These are phyloP conservation scores for Echinarachnius parma DNA, from an alignment of 53 echinoderm and acorn worm species.

Conservation along the genomic window DNA sequence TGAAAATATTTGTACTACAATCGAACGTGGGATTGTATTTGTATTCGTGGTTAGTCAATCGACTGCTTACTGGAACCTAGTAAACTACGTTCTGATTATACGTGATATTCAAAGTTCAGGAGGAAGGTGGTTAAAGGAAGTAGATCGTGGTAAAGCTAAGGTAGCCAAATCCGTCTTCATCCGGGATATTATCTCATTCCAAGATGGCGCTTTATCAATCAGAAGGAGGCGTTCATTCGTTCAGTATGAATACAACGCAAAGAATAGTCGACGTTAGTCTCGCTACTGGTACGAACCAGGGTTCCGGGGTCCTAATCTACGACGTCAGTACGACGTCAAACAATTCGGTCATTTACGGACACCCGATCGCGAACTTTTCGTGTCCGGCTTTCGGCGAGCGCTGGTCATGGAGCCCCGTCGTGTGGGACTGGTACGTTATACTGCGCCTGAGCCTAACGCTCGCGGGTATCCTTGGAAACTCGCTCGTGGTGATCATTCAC, in stretches of 20 bases:
- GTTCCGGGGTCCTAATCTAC: conserved; percentile 2
- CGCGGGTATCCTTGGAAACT: conserved; percentile 31
- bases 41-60: too few relatives aligned
- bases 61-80: too few relatives aligned
- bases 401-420: conserved; percentile 23
- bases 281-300: neutral
- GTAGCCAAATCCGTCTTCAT: neutral
- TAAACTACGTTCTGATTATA: too few relatives aligned
- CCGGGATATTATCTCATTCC: neutral
- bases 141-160: neutral
- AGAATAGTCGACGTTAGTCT: neutral
- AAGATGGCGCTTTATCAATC: conserved; percentile 5
- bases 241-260: conserved; percentile 24
- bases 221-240: neutral
- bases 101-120: too few relatives aligned
- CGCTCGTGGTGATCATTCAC: conserved; percentile 29
- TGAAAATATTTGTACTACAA: too few relatives aligned
- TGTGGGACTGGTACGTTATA: conserved; percentile 35
- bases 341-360: neutral
- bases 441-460: conserved; percentile 26
- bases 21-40: too few relatives aligned
- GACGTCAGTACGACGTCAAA: neutral
- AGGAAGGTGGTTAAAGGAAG: neutral
- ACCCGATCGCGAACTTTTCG: conserved; percentile 8
- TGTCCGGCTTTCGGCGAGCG: conserved; percentile 20